These are phyloP conservation scores for Allophyes oxyacanthae DNA, from an alignment of 2,888 invertebrate species.

Conservation along the genomic window DNA sequence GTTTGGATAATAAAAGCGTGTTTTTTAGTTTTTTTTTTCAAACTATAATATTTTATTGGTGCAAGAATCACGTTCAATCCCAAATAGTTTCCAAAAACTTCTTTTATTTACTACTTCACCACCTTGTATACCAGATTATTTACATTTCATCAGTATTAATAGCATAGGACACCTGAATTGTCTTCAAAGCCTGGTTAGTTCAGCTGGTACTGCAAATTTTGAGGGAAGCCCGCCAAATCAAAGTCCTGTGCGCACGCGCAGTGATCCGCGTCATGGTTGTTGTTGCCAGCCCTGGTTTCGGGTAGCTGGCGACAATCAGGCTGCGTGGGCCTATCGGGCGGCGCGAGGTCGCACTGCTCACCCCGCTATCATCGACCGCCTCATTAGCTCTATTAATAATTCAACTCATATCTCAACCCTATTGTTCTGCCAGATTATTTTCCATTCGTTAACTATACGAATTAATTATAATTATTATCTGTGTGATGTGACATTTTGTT, in stretches of 20 bases:
- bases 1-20: too few relatives aligned
- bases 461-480: conserved; percentile 60
- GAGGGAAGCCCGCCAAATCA: conserved; percentile 33
- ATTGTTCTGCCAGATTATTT: conserved; percentile 82
- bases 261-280: conserved; percentile 1
- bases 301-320: conserved; percentile 85
- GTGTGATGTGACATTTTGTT: conserved; percentile 48
- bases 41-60: too few relatives aligned
- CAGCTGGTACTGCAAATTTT: not conserved
- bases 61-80: too few relatives aligned
- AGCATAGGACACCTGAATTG: not conserved
- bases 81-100: too few relatives aligned
- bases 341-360: conserved; percentile 86
- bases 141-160: not conserved
- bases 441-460: conserved; percentile 69
- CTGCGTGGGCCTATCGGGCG: conserved; percentile 86
- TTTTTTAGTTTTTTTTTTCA: too few relatives aligned
- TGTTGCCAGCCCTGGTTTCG: conserved; percentile 65
- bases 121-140: not conserved
- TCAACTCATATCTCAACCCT: conserved; percentile 83
- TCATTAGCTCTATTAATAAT: conserved; percentile 87
- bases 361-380: conserved; percentile 80
- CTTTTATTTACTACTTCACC: too few relatives aligned
- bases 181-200: not conserved
- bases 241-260: conserved; percentile 21